A percentile compares a stretch with the other conserved stretches of the same genome.
Conservation (phyloP, 2,113 vertebrate species). For the Miniopterus natalensis region DNA sequence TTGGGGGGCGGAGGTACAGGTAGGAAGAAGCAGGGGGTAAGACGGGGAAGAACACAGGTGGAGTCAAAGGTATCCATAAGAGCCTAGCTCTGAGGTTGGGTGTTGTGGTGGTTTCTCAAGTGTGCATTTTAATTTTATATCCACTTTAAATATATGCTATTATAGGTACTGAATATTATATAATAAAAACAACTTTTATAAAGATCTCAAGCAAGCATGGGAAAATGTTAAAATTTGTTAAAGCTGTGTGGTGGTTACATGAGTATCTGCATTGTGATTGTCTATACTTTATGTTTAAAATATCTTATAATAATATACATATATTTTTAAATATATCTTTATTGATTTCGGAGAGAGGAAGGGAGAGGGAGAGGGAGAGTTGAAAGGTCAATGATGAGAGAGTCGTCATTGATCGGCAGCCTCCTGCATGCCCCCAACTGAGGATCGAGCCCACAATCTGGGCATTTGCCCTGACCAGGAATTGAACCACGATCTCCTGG, state of each 20-base stretch:
- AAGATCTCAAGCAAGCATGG: background rate
- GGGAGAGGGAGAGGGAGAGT: too few relatives aligned
- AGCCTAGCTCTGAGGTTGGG: background rate
- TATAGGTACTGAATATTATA: background rate
- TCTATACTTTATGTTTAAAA: background rate
- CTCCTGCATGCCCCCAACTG: too few relatives aligned
- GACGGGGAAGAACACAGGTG: background rate
- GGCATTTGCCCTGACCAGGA: too few relatives aligned
- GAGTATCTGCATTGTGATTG: background rate
- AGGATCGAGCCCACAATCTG: too few relatives aligned
- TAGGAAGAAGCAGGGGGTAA: background rate
- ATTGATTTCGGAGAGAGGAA: too few relatives aligned
- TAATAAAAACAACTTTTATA: background rate
- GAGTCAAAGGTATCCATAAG: background rate
- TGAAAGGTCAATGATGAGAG: too few relatives aligned
- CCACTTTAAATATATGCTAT: background rate
- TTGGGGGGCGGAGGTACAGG: background rate
- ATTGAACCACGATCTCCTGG: too few relatives aligned
- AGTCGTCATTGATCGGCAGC: too few relatives aligned
- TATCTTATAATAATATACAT: background rate
- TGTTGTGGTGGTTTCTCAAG: background rate
- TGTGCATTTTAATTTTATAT: background rate
- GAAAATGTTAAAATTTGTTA: background rate
- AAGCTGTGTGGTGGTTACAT: background rate
- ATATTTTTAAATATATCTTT: too few relatives aligned